phyloP scores from a whole-genome alignment of 2,113 vertebrate genomes.

The Bucco capensis region DNA sequence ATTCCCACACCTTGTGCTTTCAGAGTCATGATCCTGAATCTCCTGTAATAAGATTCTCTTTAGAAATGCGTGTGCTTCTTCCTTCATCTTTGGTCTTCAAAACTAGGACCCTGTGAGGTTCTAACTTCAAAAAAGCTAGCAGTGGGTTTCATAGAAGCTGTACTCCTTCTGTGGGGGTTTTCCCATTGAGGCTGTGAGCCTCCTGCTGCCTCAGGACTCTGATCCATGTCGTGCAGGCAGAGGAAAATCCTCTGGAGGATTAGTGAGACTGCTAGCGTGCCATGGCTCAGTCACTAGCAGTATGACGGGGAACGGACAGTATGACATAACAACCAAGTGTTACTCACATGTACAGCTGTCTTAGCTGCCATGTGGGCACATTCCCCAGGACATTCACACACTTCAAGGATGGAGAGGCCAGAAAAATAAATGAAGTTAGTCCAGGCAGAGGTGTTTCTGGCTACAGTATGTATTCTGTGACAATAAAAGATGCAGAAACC shows the following conservation, averaged over 20 bases:
- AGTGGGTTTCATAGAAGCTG: not conserved
- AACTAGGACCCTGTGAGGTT: not conserved
- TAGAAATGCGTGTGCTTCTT: fast-evolving
- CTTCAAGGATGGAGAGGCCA: constrained; percentile 49
- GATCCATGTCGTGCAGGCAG: not conserved
- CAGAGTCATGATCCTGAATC: not conserved
- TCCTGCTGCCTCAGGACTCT: not conserved
- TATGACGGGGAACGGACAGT: not conserved
- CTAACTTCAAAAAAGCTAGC: not conserved
- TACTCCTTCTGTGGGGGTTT: not conserved
- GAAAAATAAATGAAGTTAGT: constrained; percentile 50
- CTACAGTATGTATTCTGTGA: constrained; percentile 41
- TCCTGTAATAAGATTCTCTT: not conserved
- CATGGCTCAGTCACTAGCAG: not conserved
- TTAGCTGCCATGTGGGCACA: constrained; percentile 22
- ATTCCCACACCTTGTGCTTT: not conserved
- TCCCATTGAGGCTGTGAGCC: not conserved
- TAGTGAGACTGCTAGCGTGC: not conserved
- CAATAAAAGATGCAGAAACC: constrained; percentile 66
- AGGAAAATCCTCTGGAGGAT: not conserved
- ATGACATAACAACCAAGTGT: not conserved
- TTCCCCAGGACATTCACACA: constrained; percentile 12
- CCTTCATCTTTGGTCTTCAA: not conserved
- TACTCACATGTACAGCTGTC: constrained; percentile 39
- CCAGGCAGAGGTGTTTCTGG: constrained; percentile 68